Percentiles rank a stretch among this genome's conserved stretches.
Evolutionary conservation across 2,113 vertebrate species (phyloP).

Genomic region (Pluvialis apricaria): DNA sequence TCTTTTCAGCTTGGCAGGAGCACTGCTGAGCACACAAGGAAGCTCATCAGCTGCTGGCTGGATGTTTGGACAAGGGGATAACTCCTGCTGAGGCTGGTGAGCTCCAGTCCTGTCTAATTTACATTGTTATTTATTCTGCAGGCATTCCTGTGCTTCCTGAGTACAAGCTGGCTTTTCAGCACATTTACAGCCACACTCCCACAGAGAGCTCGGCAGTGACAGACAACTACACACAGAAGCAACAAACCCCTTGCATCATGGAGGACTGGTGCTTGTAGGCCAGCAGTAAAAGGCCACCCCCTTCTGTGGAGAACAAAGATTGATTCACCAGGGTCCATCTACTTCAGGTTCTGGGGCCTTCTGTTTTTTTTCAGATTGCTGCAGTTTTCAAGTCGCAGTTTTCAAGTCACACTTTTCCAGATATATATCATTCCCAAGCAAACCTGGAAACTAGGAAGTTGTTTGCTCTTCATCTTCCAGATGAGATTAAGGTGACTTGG

Average conservation of each 20-base stretch:
- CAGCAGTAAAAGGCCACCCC: neutral
- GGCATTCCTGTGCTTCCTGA: slow-evolving; percentile 55
- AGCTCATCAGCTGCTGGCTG: slow-evolving; percentile 60
- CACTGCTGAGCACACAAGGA: slow-evolving; percentile 62
- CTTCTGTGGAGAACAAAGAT: neutral
- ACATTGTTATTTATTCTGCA: slow-evolving; percentile 62
- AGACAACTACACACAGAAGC: slow-evolving; percentile 4
- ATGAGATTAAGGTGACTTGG: neutral
- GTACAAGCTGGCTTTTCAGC: slow-evolving; percentile 59
- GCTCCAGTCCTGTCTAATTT: slow-evolving; percentile 59
- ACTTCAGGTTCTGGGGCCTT: neutral
- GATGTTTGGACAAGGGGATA: slow-evolving; percentile 64
- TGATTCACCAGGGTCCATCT: neutral
- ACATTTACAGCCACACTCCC: slow-evolving; percentile 47
- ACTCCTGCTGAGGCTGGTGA: slow-evolving; percentile 64
- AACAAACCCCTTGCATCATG: neutral
- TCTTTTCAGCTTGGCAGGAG: slow-evolving; percentile 56
- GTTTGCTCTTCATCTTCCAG: neutral
- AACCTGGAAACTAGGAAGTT: neutral
- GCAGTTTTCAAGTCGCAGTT: neutral
- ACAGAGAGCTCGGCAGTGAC: slow-evolving; percentile 14
- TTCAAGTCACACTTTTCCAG: neutral
- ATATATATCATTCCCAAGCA: neutral
- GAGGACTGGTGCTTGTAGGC: neutral
- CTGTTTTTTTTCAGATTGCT: neutral